Percentiles rank a stretch among this genome's conserved stretches.
phyloP scores from a whole-genome alignment of 2,113 vertebrate genomes.

The Urocolius indicus region DNA sequence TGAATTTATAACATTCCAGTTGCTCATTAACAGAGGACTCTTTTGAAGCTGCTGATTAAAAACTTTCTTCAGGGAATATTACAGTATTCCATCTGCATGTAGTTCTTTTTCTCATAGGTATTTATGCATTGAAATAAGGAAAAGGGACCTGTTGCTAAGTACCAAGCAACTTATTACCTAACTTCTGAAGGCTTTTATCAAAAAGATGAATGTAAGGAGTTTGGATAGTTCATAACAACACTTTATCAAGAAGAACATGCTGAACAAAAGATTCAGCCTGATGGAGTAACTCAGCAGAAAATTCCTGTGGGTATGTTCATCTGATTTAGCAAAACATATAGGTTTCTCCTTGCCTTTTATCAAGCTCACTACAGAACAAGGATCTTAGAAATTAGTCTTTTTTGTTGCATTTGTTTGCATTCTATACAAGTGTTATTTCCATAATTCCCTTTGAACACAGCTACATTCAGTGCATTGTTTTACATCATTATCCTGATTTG shows the following conservation, averaged over 20 bases:
- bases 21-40: constrained; percentile 31
- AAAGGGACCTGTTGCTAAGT: not conserved
- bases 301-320: not conserved
- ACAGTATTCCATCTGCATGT: not conserved
- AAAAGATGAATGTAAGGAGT: not conserved
- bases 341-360: not conserved
- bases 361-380: not conserved
- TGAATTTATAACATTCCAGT: constrained; percentile 45
- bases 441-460: not conserved
- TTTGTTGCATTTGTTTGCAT: not conserved
- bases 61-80: constrained; percentile 22
- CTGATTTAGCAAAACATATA: not conserved
- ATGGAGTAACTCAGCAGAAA: constrained; percentile 11
- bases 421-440: not conserved
- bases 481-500: not conserved
- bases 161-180: not conserved
- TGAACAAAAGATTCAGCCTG: not conserved
- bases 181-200: not conserved
- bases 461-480: not conserved
- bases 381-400: not conserved
- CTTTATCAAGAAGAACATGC: not conserved
- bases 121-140: constrained; percentile 9
- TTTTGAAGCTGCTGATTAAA: constrained; percentile 49
- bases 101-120: not conserved
- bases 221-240: not conserved